Conservation (phyloP, 2,888 invertebrate species). For the Noctuana brunneofusca region DNA sequence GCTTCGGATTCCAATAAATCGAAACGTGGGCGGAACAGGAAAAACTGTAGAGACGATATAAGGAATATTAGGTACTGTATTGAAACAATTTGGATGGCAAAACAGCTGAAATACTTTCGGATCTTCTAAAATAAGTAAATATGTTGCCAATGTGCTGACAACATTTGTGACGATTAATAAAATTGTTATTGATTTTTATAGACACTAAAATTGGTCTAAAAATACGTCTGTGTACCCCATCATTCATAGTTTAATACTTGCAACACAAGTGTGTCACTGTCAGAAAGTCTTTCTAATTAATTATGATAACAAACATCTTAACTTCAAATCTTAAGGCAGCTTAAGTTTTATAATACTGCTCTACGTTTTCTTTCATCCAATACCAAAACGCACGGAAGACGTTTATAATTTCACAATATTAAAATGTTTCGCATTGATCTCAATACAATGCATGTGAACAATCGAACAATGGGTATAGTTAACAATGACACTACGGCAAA, state of each 20-base stretch:
- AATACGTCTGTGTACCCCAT: no score
- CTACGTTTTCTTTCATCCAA: constrained; percentile 40
- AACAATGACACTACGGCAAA: constrained; percentile 82
- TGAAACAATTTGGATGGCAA: not conserved
- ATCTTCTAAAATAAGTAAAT: no score
- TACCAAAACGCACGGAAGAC: constrained; percentile 69
- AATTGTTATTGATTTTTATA: no score
- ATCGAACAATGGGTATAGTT: constrained; percentile 78
- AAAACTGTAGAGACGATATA: constrained; percentile 36
- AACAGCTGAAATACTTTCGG: not conserved
- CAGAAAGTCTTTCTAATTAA: no score
- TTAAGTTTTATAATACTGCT: constrained; percentile 40
- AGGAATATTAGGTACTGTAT: not conserved
- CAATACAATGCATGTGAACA: constrained; percentile 70
- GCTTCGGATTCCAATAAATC: constrained; percentile 78
- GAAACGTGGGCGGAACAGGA: constrained; percentile 66
- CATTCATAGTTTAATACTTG: no score
- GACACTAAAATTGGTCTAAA: no score
- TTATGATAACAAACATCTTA: no score
- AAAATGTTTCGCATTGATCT: constrained; percentile 82
- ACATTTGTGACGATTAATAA: no score
- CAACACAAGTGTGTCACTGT: no score
- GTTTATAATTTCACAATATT: constrained; percentile 82
- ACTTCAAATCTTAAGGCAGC: not conserved
- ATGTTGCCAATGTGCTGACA: no score